phyloP scores from a whole-genome alignment of 1,140 invertebrate species.

The Dolichoris vasculosae region DNA sequence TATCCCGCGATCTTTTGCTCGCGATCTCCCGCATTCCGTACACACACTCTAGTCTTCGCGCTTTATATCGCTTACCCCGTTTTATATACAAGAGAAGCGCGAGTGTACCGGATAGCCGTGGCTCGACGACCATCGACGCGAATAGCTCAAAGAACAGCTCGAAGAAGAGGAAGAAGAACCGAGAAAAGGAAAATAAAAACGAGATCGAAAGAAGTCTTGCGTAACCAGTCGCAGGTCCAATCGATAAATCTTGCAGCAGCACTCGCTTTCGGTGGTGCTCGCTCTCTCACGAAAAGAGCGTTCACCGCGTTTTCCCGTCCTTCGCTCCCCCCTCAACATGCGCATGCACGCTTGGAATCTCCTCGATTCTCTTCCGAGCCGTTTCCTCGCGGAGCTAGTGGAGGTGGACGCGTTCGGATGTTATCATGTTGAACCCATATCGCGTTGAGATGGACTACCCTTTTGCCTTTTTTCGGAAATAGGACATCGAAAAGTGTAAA shows the following conservation, averaged over 20 bases:
- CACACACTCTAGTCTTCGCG: not conserved
- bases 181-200: constrained; percentile 13
- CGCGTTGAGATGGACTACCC: too few relatives aligned
- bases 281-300: not conserved
- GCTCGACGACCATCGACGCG: too few relatives aligned
- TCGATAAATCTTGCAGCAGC: constrained; percentile 54
- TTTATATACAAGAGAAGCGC: too few relatives aligned
- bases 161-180: not conserved
- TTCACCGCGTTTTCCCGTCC: not conserved
- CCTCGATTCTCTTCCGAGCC: not conserved
- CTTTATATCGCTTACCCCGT: too few relatives aligned
- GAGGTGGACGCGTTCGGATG: too few relatives aligned
- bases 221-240: constrained; percentile 47
- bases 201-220: constrained; percentile 17
- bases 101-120: too few relatives aligned
- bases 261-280: constrained; percentile 54
- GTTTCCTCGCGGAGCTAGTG: too few relatives aligned
- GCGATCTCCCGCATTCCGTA: not conserved
- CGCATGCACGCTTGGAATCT: not conserved
- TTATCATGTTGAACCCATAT: too few relatives aligned
- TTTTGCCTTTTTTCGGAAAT: too few relatives aligned
- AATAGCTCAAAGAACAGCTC: too few relatives aligned
- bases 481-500: too few relatives aligned
- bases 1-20: not conserved
- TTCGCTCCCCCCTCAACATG: not conserved